A percentile compares a stretch with the other conserved stretches of the same genome.
phyloP scores from a whole-genome alignment of 35 echinoderm and acorn worm species.

The Heliocidaris tuberculata region DNA sequence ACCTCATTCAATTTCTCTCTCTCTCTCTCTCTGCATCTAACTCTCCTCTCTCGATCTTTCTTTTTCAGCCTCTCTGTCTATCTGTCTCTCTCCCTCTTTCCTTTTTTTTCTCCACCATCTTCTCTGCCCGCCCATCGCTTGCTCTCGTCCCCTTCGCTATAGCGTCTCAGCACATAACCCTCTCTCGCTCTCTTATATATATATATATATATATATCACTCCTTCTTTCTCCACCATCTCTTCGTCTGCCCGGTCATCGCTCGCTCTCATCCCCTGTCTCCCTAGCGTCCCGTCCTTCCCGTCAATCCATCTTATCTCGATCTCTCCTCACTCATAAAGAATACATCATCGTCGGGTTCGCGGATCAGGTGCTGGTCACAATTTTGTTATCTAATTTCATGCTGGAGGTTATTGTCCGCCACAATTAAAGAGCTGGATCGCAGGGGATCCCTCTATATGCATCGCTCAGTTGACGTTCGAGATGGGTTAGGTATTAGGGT shows the following conservation, averaged over 20 bases:
- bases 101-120: not conserved
- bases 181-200: not conserved
- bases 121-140: not conserved
- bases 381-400: constrained; percentile 14
- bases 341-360: not conserved
- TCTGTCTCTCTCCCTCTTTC: not conserved
- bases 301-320: not conserved
- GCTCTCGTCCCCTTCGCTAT: too few species aligned
- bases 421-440: not conserved
- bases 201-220: too few species aligned
- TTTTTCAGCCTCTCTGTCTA: not conserved
- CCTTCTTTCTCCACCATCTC: not conserved
- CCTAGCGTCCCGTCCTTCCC: not conserved
- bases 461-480: not conserved
- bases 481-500: not conserved
- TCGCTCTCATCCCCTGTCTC: not conserved
- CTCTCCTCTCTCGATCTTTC: not conserved
- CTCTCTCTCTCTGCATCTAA: not conserved
- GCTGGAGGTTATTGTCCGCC: constrained; percentile 14
- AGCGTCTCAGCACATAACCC: too few species aligned
- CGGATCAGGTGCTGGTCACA: constrained; percentile 7
- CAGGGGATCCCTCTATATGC: not conserved
- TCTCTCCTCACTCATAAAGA: constrained; percentile 9
- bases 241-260: not conserved
- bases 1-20: not conserved